Evolutionary conservation across 2,113 vertebrate genomes (phyloP).

Genomic region (Laticauda laticaudata): DNA sequence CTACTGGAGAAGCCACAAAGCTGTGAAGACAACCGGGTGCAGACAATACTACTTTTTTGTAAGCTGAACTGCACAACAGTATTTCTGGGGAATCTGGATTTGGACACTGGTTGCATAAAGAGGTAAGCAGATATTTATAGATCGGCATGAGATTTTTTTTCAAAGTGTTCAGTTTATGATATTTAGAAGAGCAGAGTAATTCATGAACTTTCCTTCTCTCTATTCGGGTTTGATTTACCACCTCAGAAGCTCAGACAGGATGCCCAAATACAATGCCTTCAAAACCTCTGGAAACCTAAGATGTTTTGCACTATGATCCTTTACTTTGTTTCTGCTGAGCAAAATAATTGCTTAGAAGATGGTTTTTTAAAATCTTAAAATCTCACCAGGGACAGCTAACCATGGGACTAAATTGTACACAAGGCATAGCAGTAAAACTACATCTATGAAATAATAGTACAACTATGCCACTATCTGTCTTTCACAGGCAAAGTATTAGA

Average conservation of each 20-base stretch:
- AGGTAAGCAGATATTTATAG: slow-evolving; percentile 61
- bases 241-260: background rate
- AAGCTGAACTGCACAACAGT: slow-evolving; percentile 33
- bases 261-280: background rate
- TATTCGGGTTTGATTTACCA: background rate
- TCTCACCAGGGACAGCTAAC: background rate
- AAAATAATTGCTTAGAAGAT: background rate
- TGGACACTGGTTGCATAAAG: slow-evolving; percentile 4
- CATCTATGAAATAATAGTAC: background rate
- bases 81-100: slow-evolving; percentile 5
- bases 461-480: fast-evolving
- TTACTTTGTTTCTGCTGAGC: background rate
- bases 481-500: background rate
- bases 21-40: slow-evolving; percentile 58
- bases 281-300: background rate
- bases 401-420: background rate
- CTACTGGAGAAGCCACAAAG: slow-evolving; percentile 53
- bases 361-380: background rate
- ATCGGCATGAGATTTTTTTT: background rate
- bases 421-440: background rate
- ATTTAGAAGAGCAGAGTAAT: background rate
- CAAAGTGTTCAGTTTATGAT: background rate
- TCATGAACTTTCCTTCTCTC: background rate
- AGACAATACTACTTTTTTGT: slow-evolving; percentile 34
- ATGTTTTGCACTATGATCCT: background rate